A percentile compares a stretch with the other conserved stretches of the same genome.
phyloP scores from a whole-genome alignment of 2,113 vertebrate species.

The Oxyruncus cristatus region DNA sequence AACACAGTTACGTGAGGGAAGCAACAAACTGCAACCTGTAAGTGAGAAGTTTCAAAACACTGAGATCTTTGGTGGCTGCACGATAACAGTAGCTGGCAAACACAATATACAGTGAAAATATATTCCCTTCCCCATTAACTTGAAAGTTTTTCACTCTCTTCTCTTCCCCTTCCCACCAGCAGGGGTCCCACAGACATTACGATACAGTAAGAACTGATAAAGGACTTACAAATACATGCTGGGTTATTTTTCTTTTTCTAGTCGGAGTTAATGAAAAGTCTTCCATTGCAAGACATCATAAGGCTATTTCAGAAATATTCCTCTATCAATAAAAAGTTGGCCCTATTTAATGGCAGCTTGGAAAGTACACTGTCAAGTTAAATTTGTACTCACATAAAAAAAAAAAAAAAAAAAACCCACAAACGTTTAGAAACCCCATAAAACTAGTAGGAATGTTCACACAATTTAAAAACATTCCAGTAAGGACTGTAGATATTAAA shows the following conservation, averaged over 20 bases:
- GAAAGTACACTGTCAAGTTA: constrained; percentile 22
- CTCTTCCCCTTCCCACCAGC: background rate
- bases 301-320: background rate
- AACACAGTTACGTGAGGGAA: background rate
- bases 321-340: background rate
- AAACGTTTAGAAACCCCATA: background rate
- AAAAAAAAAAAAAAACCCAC: background rate
- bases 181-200: constrained; percentile 4
- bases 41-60: background rate
- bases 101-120: background rate
- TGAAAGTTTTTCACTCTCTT: background rate
- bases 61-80: background rate
- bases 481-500: background rate
- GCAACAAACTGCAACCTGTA: background rate
- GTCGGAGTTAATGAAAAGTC: background rate
- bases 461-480: constrained; percentile 9
- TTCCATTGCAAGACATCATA: background rate
- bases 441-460: constrained; percentile 31
- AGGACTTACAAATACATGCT: background rate
- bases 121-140: background rate
- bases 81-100: background rate
- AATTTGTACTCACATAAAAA: background rate
- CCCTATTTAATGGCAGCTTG: background rate
- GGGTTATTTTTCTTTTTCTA: background rate
- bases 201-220: background rate